Evolutionary conservation across 2,797 vertebrate species (phyloP).

Genomic region (Arrhamphus sclerolepis): DNA sequence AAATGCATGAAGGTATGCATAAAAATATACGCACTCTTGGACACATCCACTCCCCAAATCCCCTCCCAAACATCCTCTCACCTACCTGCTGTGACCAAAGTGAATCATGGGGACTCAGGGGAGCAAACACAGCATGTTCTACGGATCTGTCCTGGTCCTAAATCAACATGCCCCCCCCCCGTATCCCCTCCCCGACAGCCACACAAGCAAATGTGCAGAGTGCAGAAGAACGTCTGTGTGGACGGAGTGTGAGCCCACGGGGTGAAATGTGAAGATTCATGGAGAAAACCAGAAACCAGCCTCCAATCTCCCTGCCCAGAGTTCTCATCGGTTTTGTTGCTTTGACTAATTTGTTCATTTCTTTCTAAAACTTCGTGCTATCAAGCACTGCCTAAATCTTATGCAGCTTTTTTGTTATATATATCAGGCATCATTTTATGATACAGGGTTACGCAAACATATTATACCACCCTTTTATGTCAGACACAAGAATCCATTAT

Average conservation of each 20-base stretch:
- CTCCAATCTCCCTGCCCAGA: background rate
- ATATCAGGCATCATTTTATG: background rate
- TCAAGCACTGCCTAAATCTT: background rate
- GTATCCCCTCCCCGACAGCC: constrained; percentile 21
- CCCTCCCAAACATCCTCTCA: constrained; percentile 36
- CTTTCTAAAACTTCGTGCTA: background rate
- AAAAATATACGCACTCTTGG: constrained; percentile 7
- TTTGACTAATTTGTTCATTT: background rate
- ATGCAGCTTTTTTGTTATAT: background rate
- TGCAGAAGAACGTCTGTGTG: constrained; percentile 12
- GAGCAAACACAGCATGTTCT: constrained; percentile 74
- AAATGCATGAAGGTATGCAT: constrained; percentile 22
- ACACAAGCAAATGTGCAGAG: constrained; percentile 8
- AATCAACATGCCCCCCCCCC: constrained; percentile 39
- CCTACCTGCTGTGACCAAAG: constrained; percentile 51
- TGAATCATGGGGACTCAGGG: constrained; percentile 70
- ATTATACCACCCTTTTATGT: background rate
- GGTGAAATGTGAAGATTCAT: constrained; percentile 9
- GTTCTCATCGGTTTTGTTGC: too few relatives aligned
- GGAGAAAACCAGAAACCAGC: constrained; percentile 12
- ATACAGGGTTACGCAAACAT: background rate
- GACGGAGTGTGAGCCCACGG: constrained; percentile 14
- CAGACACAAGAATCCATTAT: background rate
- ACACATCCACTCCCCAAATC: constrained; percentile 23
- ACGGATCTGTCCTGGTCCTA: constrained; percentile 49